Conservation (phyloP, 2,113 vertebrate species). For the Glaucomys volans region DNA sequence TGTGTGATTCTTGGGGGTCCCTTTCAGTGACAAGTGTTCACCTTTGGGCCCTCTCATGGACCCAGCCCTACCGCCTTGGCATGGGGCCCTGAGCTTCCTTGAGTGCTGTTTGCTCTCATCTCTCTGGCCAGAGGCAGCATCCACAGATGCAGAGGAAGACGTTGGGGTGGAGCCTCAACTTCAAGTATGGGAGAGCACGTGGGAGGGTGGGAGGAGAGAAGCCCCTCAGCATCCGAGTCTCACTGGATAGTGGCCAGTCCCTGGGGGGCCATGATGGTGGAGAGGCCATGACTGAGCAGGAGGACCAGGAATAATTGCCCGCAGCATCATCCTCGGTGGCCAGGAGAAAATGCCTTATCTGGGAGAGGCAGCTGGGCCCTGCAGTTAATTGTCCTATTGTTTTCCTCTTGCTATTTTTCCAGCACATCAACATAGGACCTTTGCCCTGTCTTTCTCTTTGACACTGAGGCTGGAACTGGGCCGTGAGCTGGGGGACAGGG, state of each 20-base stretch:
- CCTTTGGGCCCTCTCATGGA: background rate
- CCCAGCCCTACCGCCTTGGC: too few relatives aligned
- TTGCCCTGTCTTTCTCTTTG: constrained; percentile 62
- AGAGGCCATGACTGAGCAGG: background rate
- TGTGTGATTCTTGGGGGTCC: background rate
- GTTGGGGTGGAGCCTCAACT: background rate
- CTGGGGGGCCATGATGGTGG: background rate
- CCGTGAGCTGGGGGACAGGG: background rate
- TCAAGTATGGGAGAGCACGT: background rate
- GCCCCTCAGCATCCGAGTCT: background rate
- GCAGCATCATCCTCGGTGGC: background rate
- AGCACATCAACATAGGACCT: constrained; percentile 49
- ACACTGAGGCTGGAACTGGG: background rate
- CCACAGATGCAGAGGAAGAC: background rate
- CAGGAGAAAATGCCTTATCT: constrained; percentile 64
- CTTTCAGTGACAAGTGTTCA: background rate
- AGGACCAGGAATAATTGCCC: constrained; percentile 24
- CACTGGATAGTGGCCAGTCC: background rate
- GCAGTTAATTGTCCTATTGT: constrained; percentile 62
- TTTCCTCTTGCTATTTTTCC: constrained; percentile 31
- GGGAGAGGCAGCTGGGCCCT: constrained; percentile 44
- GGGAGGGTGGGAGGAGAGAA: background rate
- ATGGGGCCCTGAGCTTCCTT: background rate
- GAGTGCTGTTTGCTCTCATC: background rate
- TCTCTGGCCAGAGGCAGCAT: background rate